Conservation (phyloP, 2,888 invertebrate species). For the Papilio demoleus region DNA sequence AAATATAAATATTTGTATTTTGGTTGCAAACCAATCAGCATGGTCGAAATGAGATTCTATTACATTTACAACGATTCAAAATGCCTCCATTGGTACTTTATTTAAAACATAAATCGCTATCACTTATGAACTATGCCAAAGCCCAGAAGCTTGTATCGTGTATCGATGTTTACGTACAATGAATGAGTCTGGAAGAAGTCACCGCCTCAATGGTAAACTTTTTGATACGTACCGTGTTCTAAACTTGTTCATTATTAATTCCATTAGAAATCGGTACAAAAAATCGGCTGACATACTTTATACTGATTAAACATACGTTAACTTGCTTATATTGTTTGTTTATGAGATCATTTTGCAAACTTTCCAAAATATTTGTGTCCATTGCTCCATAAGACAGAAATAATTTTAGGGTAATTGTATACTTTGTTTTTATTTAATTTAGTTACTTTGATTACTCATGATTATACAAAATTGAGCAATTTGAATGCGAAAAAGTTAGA, state of each 20-base stretch:
- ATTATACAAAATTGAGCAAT: no score
- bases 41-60: no score
- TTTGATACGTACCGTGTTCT: conserved; percentile 39
- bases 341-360: conserved; percentile 10
- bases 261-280: conserved; percentile 32
- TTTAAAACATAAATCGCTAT: conserved; percentile 30
- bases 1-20: no score
- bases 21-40: no score
- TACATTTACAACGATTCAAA: no score
- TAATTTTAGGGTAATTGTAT: no score
- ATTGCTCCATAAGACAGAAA: no score
- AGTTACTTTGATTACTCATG: no score
- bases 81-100: no score
- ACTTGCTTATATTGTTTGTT: conserved; percentile 11
- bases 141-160: conserved; percentile 46
- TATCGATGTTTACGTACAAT: conserved; percentile 50
- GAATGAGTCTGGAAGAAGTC: conserved; percentile 50
- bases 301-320: conserved; percentile 33
- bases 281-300: conserved; percentile 6
- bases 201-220: conserved; percentile 43
- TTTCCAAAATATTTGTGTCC: no score
- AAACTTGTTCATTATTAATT: conserved; percentile 36
- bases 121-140: conserved; percentile 44
- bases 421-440: no score
- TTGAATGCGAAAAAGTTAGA: no score